phyloP scores from a whole-genome alignment of 2,113 vertebrate species.

The Hippocampus guttulatus region DNA sequence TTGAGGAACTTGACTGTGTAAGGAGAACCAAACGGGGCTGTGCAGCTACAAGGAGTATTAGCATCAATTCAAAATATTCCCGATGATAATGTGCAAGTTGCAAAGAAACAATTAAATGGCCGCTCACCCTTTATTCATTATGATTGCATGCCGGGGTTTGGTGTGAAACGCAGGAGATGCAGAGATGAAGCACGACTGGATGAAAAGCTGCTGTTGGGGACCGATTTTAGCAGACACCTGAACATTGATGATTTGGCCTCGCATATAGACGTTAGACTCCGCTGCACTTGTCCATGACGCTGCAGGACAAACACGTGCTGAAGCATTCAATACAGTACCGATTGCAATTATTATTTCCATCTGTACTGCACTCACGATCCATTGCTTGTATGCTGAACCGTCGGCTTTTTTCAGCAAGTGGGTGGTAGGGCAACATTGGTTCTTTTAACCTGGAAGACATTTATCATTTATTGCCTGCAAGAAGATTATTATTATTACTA shows the following conservation, averaged over 20 bases:
- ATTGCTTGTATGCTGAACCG: slow-evolving; percentile 45
- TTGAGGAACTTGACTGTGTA: slow-evolving; percentile 43
- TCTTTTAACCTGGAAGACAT: slow-evolving; percentile 19
- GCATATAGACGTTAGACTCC: slow-evolving; percentile 43
- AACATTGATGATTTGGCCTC: slow-evolving; percentile 50
- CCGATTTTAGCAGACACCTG: slow-evolving; percentile 41
- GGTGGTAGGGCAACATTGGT: neutral
- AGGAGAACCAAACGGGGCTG: slow-evolving; percentile 30
- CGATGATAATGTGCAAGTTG: no score
- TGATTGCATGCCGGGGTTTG: slow-evolving; percentile 32
- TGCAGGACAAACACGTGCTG: slow-evolving; percentile 16
- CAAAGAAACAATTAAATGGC: neutral
- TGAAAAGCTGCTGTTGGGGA: slow-evolving; percentile 46
- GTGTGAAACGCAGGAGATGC: slow-evolving; percentile 35
- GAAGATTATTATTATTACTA: no score
- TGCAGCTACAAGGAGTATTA: slow-evolving; percentile 42
- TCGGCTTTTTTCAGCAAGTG: neutral
- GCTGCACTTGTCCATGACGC: slow-evolving; percentile 48
- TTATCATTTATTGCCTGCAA: neutral
- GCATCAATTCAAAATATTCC: neutral
- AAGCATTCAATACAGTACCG: neutral
- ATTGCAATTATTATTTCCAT: no score
- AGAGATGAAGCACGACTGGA: slow-evolving; percentile 59
- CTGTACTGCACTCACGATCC: slow-evolving; percentile 46
- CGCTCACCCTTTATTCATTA: slow-evolving; percentile 66